These are phyloP conservation scores for Ceyx erithaca DNA, from an alignment of 2,797 vertebrate species.

Conservation along the genomic window DNA sequence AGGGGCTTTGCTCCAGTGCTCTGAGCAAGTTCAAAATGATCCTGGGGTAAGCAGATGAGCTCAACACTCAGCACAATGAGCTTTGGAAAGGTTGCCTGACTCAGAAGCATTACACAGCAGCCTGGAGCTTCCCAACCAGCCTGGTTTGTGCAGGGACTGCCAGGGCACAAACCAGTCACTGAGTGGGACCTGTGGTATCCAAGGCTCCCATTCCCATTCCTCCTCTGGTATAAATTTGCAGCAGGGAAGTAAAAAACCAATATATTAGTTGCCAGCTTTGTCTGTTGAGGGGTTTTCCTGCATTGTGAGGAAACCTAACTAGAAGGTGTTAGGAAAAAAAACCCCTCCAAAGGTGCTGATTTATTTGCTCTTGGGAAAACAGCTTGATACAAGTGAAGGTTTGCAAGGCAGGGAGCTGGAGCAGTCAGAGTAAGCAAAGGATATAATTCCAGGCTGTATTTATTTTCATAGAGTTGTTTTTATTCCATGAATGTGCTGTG, in stretches of 20 bases:
- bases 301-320: not conserved
- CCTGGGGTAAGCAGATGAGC: not conserved
- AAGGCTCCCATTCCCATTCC: not conserved
- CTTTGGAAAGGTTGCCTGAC: not conserved
- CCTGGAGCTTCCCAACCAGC: not conserved
- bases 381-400: not conserved
- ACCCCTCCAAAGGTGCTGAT: not conserved
- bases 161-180: too few species aligned
- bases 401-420: slow-evolving; percentile 17
- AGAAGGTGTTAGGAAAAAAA: not conserved
- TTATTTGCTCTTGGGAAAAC: slow-evolving; percentile 5
- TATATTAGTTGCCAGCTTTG: not conserved
- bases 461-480: slow-evolving; percentile 41
- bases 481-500: not conserved
- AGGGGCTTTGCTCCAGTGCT: not conserved
- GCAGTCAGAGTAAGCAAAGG: slow-evolving; percentile 23
- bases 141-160: not conserved
- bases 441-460: slow-evolving; percentile 50
- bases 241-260: not conserved
- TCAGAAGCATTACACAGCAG: not conserved
- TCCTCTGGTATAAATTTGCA: not conserved
- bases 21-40: not conserved
- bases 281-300: not conserved
- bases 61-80: not conserved
- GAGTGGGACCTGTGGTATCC: not conserved